Base-by-base conservation (phyloP, 1,140 invertebrate genomes). In the Dreissena polymorpha region DNA sequence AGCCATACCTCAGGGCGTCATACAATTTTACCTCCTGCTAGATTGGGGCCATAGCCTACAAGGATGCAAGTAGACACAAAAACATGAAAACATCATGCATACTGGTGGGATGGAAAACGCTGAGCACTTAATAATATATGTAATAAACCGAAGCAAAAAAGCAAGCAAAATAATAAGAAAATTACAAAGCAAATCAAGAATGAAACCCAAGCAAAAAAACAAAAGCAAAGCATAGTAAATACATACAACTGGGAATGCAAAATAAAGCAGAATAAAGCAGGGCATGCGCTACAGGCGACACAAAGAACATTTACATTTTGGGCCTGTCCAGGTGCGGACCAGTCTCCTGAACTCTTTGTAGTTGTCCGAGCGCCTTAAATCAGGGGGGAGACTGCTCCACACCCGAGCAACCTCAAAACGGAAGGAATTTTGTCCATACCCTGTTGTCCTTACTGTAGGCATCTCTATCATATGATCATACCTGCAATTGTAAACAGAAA, bases 351-450 rank as follows among this genome's bases (percentile, higher is more conserved):
- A 74, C 16, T 55, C 72, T 6, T 51, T 57, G 72, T 55, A 74
- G 49, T 51, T 23, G 12, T 53, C 50, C 10, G 13, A 21, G 16
- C 23, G 12, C 23, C 60, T 65, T 0, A 67, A 65, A 18, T 77
- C 27, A 51, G 49, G 51, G 10, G 74, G 74, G 1, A 77, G 29
- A 67, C 64, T 77, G 63, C 65, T 77, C 39, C 74, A 77, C 29
- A 77, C 74, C 39, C 18, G 63, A n/a, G 29, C 64, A 18, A 60
- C 57, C 74, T 63, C 29, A 65, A 77, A 77, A 13, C 74, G 25
- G 39, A 77, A 77, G 10, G 49, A 77, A 21, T 67, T 65, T 51
- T 65, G 21, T 12, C 60, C 39, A 67, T 77, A 77, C 60, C 27
- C 53, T 29, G 27, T 67, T 6, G 74, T 65, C 60, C 21, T 65